phyloP scores from a whole-genome alignment of 2,113 vertebrate species.

The Brachirus orientalis region DNA sequence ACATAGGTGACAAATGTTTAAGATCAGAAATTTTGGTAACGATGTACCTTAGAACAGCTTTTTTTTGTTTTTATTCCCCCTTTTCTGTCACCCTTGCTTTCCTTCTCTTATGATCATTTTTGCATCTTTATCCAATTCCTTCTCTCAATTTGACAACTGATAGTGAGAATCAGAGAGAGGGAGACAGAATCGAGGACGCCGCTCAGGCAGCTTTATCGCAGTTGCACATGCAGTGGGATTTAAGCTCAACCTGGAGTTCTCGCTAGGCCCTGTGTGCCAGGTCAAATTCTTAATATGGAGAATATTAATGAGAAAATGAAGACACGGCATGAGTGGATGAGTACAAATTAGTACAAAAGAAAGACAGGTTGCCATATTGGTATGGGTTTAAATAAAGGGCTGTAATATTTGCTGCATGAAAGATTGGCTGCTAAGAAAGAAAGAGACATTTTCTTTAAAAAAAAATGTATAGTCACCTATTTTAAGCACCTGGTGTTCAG shows the following conservation, averaged over 20 bases:
- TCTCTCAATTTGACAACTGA: slow-evolving; percentile 43
- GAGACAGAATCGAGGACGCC: slow-evolving; percentile 63
- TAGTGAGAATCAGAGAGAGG: slow-evolving; percentile 23
- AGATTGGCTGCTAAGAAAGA: background rate
- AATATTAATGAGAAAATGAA: slow-evolving; percentile 22
- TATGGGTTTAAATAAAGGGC: slow-evolving; percentile 5
- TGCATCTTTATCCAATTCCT: slow-evolving; percentile 41
- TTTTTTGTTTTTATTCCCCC: background rate
- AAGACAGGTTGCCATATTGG: slow-evolving; percentile 12
- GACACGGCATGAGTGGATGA: slow-evolving; percentile 17
- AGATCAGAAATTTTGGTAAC: background rate
- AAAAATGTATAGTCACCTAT: background rate
- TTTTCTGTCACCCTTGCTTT: background rate
- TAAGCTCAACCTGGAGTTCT: slow-evolving; percentile 61
- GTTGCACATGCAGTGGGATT: slow-evolving; percentile 69
- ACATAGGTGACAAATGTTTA: background rate
- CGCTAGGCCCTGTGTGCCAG: slow-evolving; percentile 32
- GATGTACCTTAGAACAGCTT: background rate
- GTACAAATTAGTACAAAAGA: slow-evolving; percentile 29
- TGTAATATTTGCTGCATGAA: background rate
- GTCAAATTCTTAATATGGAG: slow-evolving; percentile 54
- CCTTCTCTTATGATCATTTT: background rate
- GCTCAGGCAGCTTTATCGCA: slow-evolving; percentile 70
- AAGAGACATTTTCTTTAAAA: background rate
- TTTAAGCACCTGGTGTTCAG: background rate